phyloP scores from a whole-genome alignment of 1,140 invertebrate species.

The Aphidius ervi region DNA sequence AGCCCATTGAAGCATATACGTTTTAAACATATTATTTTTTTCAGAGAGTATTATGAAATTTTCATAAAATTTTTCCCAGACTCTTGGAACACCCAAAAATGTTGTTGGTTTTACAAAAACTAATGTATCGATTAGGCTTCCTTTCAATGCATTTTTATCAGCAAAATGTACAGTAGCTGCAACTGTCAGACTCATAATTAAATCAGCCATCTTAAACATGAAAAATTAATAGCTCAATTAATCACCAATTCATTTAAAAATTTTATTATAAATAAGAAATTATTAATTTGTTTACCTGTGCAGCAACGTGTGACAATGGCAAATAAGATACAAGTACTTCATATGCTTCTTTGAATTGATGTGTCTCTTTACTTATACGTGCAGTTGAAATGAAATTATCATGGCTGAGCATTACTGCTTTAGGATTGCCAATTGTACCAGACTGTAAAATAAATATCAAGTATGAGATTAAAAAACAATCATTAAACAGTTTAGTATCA shows the following conservation, averaged over 20 bases:
- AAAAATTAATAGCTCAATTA: background rate
- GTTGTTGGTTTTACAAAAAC: constrained; percentile 72
- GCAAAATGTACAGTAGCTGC: constrained; percentile 75
- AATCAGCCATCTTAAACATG: constrained; percentile 66
- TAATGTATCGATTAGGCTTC: constrained; percentile 71
- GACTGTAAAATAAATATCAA: constrained; percentile 58
- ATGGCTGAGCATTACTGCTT: constrained; percentile 89
- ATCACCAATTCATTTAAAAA: no score
- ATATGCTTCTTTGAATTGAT: constrained; percentile 44
- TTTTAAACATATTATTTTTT: constrained; percentile 60
- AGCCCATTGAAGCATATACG: constrained; percentile 70
- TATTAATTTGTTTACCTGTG: constrained; percentile 53
- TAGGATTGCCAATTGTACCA: constrained; percentile 85
- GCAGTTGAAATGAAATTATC: constrained; percentile 75
- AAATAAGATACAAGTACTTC: constrained; percentile 75
- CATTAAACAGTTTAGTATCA: no score
- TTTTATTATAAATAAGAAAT: no score
- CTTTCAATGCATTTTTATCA: constrained; percentile 80
- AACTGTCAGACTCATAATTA: constrained; percentile 62
- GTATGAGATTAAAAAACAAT: background rate
- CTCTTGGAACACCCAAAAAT: constrained; percentile 83
- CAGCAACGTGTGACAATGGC: constrained; percentile 86
- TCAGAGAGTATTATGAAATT: constrained; percentile 71
- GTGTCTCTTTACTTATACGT: constrained; percentile 45
- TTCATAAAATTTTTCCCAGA: constrained; percentile 91